A percentile compares a stretch with the other conserved stretches of the same genome.
These are phyloP conservation scores for cattle (Bos taurus) DNA, from an alignment of 2,113 vertebrate species.

Conservation along the genomic window DNA sequence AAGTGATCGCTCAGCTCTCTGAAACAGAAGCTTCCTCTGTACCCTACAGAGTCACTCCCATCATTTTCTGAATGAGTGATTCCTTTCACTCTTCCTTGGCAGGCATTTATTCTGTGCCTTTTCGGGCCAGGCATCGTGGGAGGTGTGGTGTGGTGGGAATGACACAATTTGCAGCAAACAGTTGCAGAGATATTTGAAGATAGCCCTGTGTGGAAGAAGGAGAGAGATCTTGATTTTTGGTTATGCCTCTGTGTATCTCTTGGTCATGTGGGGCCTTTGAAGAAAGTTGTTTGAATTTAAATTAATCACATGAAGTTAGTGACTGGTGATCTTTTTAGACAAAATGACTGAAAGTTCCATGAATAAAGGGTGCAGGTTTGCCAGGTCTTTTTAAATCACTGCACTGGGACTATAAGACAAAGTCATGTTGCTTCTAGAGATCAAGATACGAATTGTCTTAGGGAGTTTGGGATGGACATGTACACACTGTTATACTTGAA, in stretches of 20 bases:
- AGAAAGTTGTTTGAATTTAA: conserved; percentile 35
- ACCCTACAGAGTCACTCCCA: background rate
- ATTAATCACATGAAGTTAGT: background rate
- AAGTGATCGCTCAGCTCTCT: background rate
- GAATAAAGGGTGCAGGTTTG: background rate
- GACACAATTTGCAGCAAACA: background rate
- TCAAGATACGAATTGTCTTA: background rate
- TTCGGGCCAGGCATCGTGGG: background rate
- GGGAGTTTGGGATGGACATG: background rate
- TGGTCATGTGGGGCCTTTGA: background rate
- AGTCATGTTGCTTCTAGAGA: background rate
- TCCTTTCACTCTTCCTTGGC: background rate
- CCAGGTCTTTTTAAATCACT: background rate
- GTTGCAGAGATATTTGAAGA: background rate
- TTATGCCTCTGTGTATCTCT: background rate
- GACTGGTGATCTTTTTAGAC: conserved; percentile 11
- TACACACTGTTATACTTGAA: background rate
- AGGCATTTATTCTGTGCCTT: background rate
- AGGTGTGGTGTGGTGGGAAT: background rate
- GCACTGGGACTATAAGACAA: background rate
- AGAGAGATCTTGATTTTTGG: background rate
- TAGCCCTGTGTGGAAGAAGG: background rate
- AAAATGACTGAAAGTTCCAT: background rate
- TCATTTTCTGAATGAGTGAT: background rate
- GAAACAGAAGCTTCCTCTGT: background rate